Conservation (phyloP, 2,888 invertebrate genomes). For the Rotaria macrura region DNA sequence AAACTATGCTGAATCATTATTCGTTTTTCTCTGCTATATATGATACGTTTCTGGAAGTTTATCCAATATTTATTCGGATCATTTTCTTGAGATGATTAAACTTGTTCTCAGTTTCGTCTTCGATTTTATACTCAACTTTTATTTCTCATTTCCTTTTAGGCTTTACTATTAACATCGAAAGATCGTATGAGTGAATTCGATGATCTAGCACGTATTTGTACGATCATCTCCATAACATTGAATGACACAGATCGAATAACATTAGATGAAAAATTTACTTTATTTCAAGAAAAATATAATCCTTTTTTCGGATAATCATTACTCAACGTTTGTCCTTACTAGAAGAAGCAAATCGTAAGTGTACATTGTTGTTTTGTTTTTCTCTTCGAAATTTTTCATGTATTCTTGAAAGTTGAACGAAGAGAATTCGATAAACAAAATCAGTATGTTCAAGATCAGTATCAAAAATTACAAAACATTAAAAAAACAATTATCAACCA, state of each 20-base stretch:
- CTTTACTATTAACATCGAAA: neutral
- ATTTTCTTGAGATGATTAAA: no score
- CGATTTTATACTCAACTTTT: no score
- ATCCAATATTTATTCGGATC: no score
- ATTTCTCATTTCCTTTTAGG: neutral
- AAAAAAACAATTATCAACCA: neutral
- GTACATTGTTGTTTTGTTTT: neutral
- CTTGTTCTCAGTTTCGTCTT: no score
- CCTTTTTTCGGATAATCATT: neutral
- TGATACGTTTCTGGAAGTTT: no score
- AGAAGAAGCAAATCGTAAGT: neutral
- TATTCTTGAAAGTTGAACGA: neutral
- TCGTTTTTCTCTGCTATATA: no score
- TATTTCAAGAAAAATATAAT: slow-evolving; percentile 3
- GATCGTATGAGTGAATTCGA: neutral
- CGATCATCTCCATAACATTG: neutral
- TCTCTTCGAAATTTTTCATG: no score
- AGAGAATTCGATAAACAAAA: neutral
- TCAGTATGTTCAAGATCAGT: neutral
- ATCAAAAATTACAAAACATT: neutral
- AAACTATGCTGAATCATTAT: no score
- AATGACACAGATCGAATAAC: neutral
- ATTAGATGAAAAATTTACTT: slow-evolving; percentile 1
- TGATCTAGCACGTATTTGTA: neutral
- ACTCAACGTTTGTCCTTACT: neutral